phyloP scores from a whole-genome alignment of 1,140 invertebrate genomes.

The Meteorus sp. region DNA sequence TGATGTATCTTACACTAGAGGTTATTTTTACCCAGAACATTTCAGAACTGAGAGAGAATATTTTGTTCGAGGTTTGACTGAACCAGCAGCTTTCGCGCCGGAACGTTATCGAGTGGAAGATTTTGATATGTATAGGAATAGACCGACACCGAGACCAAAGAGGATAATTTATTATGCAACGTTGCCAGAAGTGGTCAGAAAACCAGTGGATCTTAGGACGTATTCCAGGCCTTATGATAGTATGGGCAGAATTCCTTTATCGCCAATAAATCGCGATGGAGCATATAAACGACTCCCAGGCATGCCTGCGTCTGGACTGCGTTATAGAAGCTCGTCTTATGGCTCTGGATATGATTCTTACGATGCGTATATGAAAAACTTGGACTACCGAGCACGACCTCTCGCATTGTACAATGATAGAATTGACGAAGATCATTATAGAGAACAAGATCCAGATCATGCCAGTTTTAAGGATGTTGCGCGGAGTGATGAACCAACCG shows the following conservation, averaged over 20 bases:
- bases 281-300: constrained; percentile 35
- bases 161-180: constrained; percentile 60
- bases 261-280: constrained; percentile 29
- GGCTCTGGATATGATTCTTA: constrained; percentile 34
- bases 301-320: constrained; percentile 37
- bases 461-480: constrained; percentile 37
- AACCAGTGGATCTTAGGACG: constrained; percentile 50
- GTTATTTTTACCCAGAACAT: constrained; percentile 44
- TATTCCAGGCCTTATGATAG: constrained; percentile 37
- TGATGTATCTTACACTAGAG: constrained; percentile 38
- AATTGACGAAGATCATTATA: constrained; percentile 31
- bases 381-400: constrained; percentile 35
- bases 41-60: constrained; percentile 42
- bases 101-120: constrained; percentile 47
- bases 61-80: constrained; percentile 32
- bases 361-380: constrained; percentile 38
- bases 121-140: constrained; percentile 43
- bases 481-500: background rate
- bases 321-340: constrained; percentile 30
- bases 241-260: constrained; percentile 12
- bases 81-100: constrained; percentile 35
- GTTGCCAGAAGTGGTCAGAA: constrained; percentile 55
- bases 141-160: constrained; percentile 46
- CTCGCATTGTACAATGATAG: constrained; percentile 19
- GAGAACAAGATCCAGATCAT: constrained; percentile 32